Evolutionary conservation across 2,797 vertebrate species (phyloP), one percentile per base, ranked within the genome.

Genomic region (Adelosebastes latens): DNA sequence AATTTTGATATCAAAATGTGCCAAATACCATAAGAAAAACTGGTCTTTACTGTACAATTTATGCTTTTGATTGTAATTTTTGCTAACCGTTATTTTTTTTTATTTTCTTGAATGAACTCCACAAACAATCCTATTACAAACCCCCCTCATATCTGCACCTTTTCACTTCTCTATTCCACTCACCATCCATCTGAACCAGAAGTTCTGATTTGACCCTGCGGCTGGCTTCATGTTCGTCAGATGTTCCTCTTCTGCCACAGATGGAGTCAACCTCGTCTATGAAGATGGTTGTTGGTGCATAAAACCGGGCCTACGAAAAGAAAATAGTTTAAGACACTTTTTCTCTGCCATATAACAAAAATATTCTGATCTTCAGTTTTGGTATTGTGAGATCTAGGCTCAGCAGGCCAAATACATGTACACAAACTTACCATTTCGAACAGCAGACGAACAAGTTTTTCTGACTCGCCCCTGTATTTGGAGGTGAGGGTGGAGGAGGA

Each of bases 111-210:
- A 29, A 46, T 20, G 16, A 77, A 36, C 16, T 18, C 27, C 32
- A 46, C 11, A 65, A 63, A 52, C 10, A 76, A 2, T 7, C 55
- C 0, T 11, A 29, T 34, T n/a, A 60, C 8, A 58, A 72, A 10
- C 18, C 1, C 0, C 0, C 0, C 5, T 6, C 29, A 72, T 18
- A 52, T 1, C 16, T 34, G n/a, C 31, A 56, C 18, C 24, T 18
- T 36, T 62, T 68, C 24, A 13, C n/a, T n/a, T 36, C 64, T 71
- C 25, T 22, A 4, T 6, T 52, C 49, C 36, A 87, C 94, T 97
- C 94, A 99, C 99, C 99, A n/a, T 99, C 99, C 99, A 99, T 99
- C 92, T 99, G 99, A 87, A 99, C 94, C 65, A 99, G 96, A 34
- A 99, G 96, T 77, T 99, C 98, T 4, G 99, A 98, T 92, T 99